A percentile compares a stretch with the other conserved stretches of the same genome.
These are phyloP conservation scores for Teleiodes luculella DNA, from an alignment of 2,888 invertebrate species.

Conservation along the genomic window DNA sequence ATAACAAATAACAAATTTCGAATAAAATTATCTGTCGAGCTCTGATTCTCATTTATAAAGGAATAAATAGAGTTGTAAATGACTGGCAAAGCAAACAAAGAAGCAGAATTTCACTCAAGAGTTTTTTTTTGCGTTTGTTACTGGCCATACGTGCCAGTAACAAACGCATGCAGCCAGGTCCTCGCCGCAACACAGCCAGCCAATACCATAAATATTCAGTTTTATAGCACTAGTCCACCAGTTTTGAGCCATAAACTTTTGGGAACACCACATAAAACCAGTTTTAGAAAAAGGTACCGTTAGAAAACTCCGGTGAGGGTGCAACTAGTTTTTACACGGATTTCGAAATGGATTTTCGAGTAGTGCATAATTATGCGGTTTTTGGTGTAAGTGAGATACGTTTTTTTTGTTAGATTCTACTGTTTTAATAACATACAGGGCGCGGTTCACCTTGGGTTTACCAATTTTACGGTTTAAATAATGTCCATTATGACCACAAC, in stretches of 20 bases:
- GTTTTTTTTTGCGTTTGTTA: background rate
- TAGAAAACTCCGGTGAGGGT: background rate
- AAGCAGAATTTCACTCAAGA: background rate
- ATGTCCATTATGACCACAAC: no score
- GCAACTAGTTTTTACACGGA: background rate
- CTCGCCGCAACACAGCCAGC: background rate
- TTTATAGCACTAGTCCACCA: slow-evolving; percentile 1
- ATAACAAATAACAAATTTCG: no score
- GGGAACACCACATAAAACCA: slow-evolving; percentile 1
- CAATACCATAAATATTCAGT: slow-evolving; percentile 10
- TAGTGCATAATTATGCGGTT: background rate
- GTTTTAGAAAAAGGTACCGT: background rate
- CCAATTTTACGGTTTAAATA: no score
- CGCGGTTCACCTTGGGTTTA: no score
- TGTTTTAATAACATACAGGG: no score
- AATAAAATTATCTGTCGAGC: no score
- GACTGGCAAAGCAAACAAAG: no score
- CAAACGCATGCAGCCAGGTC: background rate
- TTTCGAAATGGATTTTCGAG: background rate
- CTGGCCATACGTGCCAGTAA: background rate
- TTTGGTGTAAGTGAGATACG: background rate
- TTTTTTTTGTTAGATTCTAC: background rate
- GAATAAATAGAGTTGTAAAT: no score
- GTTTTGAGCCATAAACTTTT: slow-evolving; percentile 11
- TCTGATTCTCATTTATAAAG: no score